phyloP scores from a whole-genome alignment of 2,797 vertebrate species.

The Corythornis leucogaster region DNA sequence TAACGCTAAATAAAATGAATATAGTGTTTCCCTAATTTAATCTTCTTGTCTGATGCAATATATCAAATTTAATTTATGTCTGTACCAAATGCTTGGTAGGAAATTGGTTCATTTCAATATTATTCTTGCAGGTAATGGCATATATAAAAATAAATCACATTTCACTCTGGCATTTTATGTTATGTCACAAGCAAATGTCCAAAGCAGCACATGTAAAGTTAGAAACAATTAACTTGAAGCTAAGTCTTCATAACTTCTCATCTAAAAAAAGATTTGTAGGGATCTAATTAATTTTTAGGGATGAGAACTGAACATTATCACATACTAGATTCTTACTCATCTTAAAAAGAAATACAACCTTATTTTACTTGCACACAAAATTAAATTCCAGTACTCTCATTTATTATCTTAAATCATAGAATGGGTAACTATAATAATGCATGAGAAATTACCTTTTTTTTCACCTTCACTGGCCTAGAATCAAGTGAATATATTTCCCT shows the following conservation, averaged over 20 bases:
- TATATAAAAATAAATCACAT: constrained; percentile 57
- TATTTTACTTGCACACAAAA: neutral
- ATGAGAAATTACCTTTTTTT: neutral
- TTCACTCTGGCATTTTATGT: constrained; percentile 1
- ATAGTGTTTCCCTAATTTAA: constrained; percentile 41
- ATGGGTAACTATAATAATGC: neutral
- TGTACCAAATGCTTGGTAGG: neutral
- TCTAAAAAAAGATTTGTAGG: neutral
- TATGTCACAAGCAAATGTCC: neutral
- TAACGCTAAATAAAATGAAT: neutral
- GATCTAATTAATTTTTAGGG: neutral
- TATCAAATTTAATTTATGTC: constrained; percentile 46
- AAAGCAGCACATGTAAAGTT: constrained; percentile 10
- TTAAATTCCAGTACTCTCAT: neutral
- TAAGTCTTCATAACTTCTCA: constrained; percentile 27
- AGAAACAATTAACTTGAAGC: neutral
- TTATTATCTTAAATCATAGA: neutral
- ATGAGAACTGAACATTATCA: neutral
- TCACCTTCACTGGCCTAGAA: neutral
- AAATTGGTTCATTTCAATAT: constrained; percentile 28
- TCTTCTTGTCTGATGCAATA: constrained; percentile 15
- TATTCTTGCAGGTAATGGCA: constrained; percentile 28
- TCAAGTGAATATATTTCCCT: neutral
- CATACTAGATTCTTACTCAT: neutral
- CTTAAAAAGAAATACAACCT: neutral